Evolutionary conservation across 2,113 vertebrate genomes (phyloP).

Genomic region (Pseudonaja textilis): DNA sequence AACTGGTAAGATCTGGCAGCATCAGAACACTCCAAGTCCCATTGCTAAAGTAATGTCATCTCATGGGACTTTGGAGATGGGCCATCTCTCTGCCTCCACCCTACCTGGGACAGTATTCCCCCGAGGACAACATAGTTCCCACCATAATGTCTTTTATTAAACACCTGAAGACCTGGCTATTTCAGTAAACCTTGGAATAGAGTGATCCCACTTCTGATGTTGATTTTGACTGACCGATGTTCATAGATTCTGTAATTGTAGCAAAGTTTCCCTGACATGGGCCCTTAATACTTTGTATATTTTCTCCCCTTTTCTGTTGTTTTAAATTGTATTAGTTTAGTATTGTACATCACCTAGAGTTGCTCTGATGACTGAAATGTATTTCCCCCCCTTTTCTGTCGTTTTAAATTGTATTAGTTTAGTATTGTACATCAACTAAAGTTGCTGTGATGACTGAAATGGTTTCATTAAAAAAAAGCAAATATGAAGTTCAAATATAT

Average conservation of each 20-base stretch:
- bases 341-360: neutral
- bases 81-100: neutral
- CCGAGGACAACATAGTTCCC: neutral
- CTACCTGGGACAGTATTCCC: neutral
- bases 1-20: neutral
- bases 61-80: neutral
- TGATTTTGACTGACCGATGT: neutral
- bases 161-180: neutral
- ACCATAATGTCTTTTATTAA: neutral
- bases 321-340: neutral
- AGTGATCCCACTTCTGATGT: neutral
- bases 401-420: neutral
- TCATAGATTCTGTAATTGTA: neutral
- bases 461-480: neutral
- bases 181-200: neutral
- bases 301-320: neutral
- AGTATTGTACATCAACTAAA: neutral
- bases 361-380: neutral
- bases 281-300: neutral
- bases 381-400: neutral
- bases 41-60: neutral
- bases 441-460: neutral
- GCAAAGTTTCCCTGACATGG: neutral
- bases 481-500: neutral
- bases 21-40: neutral